Evolutionary conservation across 2,113 vertebrate species (phyloP), one percentile per base, ranked within the genome.

Genomic region (Melanostigma gelatinosum): DNA sequence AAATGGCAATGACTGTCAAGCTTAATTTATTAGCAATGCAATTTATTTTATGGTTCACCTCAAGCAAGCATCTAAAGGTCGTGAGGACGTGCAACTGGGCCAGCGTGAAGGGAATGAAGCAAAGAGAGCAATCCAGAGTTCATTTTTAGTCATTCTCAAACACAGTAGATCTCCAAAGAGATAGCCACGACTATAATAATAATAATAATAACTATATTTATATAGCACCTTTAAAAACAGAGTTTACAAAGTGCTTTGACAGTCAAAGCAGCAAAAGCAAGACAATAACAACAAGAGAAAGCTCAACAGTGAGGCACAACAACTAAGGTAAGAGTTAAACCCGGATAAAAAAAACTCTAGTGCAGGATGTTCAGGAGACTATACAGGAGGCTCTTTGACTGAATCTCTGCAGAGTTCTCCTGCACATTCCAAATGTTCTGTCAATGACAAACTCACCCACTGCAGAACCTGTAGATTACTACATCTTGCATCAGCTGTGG

Each of bases 11-110:
- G 77, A 90, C 88, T 93, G 90, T 92, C 91, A 91, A 62, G 36
- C 68, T 80, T 72, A 85, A 92, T 91, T 91, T 91, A 92, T 89
- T 90, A 87, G 86, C 87, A 86, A 82, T 64, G 75, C 72, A 82
- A 91, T 89, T 91, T 84, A 84, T 89, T 89, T 92, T 85, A 89
- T 87, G 82, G 87, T 86, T 88, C 60, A 87, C 70, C 82, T 89
- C 84, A 87, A 86, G 81, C 86, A 88, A 82, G 87, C 82, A 82
- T 81, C 80, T 73, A 89, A 87, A 90, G 87, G 87, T 89, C 77
- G 32, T 77, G 72, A 67, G 80, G 84, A 74, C 64, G 86, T 79
- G 75, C 77, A 86, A 70, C 46, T 89, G 75, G 75, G 73, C 85
- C 73, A 84, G 63, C 44, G 64, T 27, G 55, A 58, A 64, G 70